Percentiles rank a stretch among this genome's conserved stretches.
Conservation (phyloP, 2,888 invertebrate species). For the Opisthograptis luteolata region DNA sequence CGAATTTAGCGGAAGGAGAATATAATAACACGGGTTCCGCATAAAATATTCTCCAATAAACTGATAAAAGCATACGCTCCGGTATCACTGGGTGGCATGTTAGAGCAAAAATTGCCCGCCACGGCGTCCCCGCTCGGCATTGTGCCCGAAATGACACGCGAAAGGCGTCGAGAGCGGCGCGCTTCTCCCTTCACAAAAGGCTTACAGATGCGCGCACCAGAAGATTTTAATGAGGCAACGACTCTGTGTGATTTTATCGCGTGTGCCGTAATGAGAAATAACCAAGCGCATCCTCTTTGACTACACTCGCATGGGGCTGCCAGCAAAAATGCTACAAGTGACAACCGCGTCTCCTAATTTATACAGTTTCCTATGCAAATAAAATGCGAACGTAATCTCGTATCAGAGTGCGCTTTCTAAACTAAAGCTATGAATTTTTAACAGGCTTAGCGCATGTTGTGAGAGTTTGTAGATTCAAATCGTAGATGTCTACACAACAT, state of each 20-base stretch:
- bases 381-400: conserved; percentile 35
- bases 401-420: conserved; percentile 35
- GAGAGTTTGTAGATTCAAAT: conserved; percentile 25
- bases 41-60: conserved; percentile 65
- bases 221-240: conserved; percentile 85
- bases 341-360: conserved; percentile 51
- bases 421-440: conserved; percentile 41
- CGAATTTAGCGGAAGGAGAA: conserved; percentile 15
- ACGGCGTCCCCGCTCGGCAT: conserved; percentile 65
- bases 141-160: conserved; percentile 83
- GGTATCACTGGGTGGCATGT: conserved; percentile 51
- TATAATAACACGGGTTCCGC: conserved; percentile 54
- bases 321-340: conserved; percentile 68
- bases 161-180: conserved; percentile 79
- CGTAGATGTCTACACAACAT: conserved; percentile 29
- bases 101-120: conserved; percentile 70
- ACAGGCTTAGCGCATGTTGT: conserved; percentile 35
- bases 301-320: conserved; percentile 62
- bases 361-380: conserved; percentile 40
- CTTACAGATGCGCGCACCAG: conserved; percentile 83
- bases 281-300: conserved; percentile 82
- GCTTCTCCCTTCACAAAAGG: conserved; percentile 78
- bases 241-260: conserved; percentile 84
- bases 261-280: conserved; percentile 82
- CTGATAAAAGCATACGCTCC: conserved; percentile 62